phyloP scores from a whole-genome alignment of 1,140 invertebrate genomes.

The Stenopsyche tienmushanensis region DNA sequence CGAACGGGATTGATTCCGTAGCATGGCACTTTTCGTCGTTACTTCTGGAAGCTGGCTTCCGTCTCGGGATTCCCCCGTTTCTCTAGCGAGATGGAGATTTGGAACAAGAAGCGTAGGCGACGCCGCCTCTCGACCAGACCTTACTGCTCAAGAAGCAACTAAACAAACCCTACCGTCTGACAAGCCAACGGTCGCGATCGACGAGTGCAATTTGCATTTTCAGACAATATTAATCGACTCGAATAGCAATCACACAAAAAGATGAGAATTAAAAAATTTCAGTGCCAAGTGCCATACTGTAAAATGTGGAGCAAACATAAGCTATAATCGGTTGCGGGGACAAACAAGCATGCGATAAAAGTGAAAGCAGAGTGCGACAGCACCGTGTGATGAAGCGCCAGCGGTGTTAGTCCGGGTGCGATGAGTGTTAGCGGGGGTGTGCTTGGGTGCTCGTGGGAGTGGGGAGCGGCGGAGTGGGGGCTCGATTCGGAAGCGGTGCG shows the following conservation, averaged over 20 bases:
- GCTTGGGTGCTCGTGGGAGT: not conserved
- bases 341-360: too few relatives aligned
- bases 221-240: conserved; percentile 28
- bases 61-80: too few relatives aligned
- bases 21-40: conserved; percentile 31
- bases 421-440: conserved; percentile 4
- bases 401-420: too few relatives aligned
- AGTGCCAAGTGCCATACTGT: conserved; percentile 41
- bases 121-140: conserved; percentile 43
- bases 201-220: conserved; percentile 18
- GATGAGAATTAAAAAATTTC: conserved; percentile 31
- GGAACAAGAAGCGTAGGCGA: conserved; percentile 42
- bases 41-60: not conserved
- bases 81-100: conserved; percentile 41
- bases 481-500: not conserved
- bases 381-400: conserved; percentile 14
- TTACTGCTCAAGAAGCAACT: conserved; percentile 28
- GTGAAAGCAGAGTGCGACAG: not conserved
- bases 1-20: conserved; percentile 30
- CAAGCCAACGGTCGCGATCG: conserved; percentile 26
- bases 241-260: conserved; percentile 38
- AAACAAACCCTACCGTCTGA: conserved; percentile 27
- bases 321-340: conserved; percentile 8
- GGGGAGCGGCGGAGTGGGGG: conserved; percentile 1
- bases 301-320: conserved; percentile 35